These are phyloP conservation scores for Melierax canorus DNA, from an alignment of 2,113 vertebrate genomes.

Conservation along the genomic window DNA sequence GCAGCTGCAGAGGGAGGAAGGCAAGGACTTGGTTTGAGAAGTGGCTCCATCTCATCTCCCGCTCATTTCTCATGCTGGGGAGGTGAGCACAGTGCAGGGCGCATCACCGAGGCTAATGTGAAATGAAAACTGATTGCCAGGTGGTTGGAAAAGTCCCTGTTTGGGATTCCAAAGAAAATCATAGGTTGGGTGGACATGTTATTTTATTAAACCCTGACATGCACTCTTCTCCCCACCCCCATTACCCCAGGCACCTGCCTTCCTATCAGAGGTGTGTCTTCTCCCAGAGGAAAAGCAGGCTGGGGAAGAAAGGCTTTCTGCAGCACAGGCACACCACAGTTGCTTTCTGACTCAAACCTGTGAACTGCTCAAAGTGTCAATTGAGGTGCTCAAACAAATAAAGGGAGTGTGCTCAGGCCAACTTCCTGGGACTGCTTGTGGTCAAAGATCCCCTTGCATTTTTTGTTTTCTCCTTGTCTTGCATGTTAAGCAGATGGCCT, in stretches of 20 bases:
- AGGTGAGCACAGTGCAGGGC: neutral
- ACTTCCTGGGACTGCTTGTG: neutral
- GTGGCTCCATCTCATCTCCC: neutral
- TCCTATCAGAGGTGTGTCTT: neutral
- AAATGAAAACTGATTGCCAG: neutral
- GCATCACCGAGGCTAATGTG: neutral
- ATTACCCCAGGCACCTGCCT: neutral
- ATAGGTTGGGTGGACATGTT: neutral
- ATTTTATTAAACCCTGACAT: neutral
- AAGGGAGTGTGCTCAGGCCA: neutral
- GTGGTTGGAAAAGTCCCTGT: constrained; percentile 5
- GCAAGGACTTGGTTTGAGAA: neutral
- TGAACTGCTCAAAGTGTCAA: neutral
- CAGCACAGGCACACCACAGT: neutral
- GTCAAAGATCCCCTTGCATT: neutral
- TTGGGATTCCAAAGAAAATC: neutral
- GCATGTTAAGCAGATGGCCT: neutral
- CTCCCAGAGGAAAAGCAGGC: neutral
- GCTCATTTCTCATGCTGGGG: neutral
- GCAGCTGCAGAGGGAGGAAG: neutral
- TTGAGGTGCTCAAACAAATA: neutral
- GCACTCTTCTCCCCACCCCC: neutral
- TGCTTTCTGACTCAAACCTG: neutral
- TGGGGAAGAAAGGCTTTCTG: neutral
- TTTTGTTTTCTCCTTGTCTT: neutral